Evolutionary conservation across 1,140 invertebrate genomes (phyloP), one percentile per base, ranked within the genome.

Genomic region (Caenorhabditis elegans): DNA sequence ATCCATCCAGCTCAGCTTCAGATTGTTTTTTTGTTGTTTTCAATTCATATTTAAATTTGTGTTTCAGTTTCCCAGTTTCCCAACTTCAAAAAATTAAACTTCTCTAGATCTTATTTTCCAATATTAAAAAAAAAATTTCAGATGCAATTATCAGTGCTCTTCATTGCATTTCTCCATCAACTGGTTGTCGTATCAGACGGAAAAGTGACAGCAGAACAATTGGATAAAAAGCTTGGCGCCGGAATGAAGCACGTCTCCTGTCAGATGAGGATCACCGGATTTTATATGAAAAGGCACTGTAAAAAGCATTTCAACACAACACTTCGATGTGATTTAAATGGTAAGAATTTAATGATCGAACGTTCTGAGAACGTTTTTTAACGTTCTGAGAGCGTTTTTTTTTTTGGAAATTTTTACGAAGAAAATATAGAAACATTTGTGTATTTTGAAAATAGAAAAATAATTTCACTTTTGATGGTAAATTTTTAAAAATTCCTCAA

Each of bases 241-340:
- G 60, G 60, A 70, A 70, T 70, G 60, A 70, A 70, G 28, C 60
- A 70, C 34, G 60, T 70, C 0, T 70, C 60, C 11, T 70, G 60
- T 70, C 60, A 70, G 26, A 70, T 70, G 34, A 70, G 60, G n/a
- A 39, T 70, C n/a, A 70, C 60, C 34, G 60, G 60, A 39, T 70
- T 70, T 39, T 70, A 70, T 13, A 70, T 70, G 60, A 70, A 70
- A 39, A 31, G 60, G 22, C 60, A 70, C 34, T 70, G 60, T 19
- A 70, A 70, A 70, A 70, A 70, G 19, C 34, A 70, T 10, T 70
- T 39, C n/a, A 70, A 70, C n/a, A 70, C 60, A 8, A 70, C 60
- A 1, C 60, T 70, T n/a, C 34, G 60, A 36, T 70, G 60, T 43
- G 60, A 70, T 39, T 70, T 70, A 22, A 43, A 70, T 34, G 60